Evolutionary conservation across 2,888 invertebrate genomes (phyloP), one percentile per base, ranked within the genome.

Genomic region (Amphimallon solstitiale): DNA sequence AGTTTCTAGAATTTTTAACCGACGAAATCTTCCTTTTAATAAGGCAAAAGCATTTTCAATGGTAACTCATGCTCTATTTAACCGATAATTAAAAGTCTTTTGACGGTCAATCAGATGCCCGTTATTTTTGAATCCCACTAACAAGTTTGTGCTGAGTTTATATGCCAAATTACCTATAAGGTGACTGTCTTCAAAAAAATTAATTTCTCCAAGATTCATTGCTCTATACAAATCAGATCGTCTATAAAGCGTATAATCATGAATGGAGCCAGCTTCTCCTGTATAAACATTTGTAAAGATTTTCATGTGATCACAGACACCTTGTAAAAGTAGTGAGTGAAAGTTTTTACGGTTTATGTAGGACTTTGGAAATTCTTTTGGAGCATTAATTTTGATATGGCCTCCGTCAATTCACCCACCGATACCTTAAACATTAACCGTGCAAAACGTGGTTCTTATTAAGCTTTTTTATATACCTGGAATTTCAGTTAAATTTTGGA

Each of bases 311-410:
- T 59, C 45, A 9, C 59, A 59, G n/a, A 40, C 45, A 6, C 59
- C 43, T 59, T 59, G 59, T 23, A 59, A 14, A 12, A 43, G 29
- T 29, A 59, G n/a, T 4, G 21, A 56, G 14, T 43, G 43, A 40
- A 19, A 56, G 21, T 21, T 23, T 10, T 59, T 59, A 43, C 59
- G 9, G n/a, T 59, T 59, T 12, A 37, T 23, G 12, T 59, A 43
- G 14, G 59, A 59, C 17, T 43, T 23, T 2, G 21, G 49, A 40
- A 43, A 23, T 21, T 43, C n/a, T 34, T 21, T 14, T 40, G 59
- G 59, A n/a, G 43, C 12, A 17, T 17, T 6, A n/a, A 59, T 59
- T 6, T 14, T 29, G 12, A 43, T 59, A 21, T 59, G 59, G 12
- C 43, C 15, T 6, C 59, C 59, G 43, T 59, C 59, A 29, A 43